Evolutionary conservation across 1,140 invertebrate genomes (phyloP), one percentile per base, ranked within the genome.

Genomic region (Brachionus angularis): DNA sequence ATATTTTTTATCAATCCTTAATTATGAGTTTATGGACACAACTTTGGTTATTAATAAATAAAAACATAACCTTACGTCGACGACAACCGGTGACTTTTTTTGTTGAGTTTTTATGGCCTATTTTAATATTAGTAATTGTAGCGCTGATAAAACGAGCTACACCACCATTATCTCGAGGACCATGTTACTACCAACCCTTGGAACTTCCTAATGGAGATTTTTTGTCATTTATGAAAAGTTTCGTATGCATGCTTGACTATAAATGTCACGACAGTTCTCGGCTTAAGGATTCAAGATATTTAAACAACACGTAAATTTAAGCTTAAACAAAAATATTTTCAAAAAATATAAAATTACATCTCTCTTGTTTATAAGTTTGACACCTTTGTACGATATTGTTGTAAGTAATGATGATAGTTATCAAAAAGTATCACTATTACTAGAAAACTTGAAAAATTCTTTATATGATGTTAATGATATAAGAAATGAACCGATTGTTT

Each of bases 11-110:
- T n/a, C n/a, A n/a, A n/a, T n/a, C n/a, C n/a, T n/a, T n/a, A n/a
- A 55, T 31, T 58, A 67, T 67, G 62, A 47, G 27, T 67, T 36
- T 67, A 49, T 67, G 62, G 62, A 67, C 14, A 8, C 76, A 77
- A 72, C 61, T 76, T 3, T 39, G 69, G 14, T 73, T 76, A 58
- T 71, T 77, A 62, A 71, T 77, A 12, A 74, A 73, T 49, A 77
- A 77, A 52, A 76, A 77, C 62, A 23, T 75, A 16, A 62, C 74
- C 3, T 73, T 75, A 14, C 69, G 74, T 21, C 67, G 61, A 62
- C 46, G 75, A 33, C 74, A 77, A 61, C 75, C 75, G 67, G 76
- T 67, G 62, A 67, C 62, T 23, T 16, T 67, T 16, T 31, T 67
- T 33, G 47, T 67, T 5, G 62, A 67, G 23, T 67, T 67, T 31